Conservation (phyloP, 2,113 vertebrate species). For the Ascaphus truei region DNA sequence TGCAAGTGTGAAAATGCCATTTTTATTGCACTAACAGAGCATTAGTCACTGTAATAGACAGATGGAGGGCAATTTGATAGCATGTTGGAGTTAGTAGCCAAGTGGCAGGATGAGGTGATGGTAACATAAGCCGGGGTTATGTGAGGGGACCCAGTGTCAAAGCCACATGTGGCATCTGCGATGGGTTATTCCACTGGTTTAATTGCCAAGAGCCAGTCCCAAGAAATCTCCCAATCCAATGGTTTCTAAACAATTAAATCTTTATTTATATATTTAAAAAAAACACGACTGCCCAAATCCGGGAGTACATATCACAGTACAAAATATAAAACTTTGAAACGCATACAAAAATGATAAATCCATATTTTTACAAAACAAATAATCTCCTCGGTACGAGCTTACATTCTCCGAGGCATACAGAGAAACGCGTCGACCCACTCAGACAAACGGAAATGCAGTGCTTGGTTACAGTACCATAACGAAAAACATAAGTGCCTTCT, state of each 20-base stretch:
- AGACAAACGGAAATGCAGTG: constrained; percentile 24
- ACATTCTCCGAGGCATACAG: constrained; percentile 2
- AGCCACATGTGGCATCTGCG: too few species aligned
- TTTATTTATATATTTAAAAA: constrained; percentile 34
- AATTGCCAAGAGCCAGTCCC: constrained; percentile 19
- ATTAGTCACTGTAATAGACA: too few species aligned
- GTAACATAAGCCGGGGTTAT: neutral
- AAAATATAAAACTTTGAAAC: constrained; percentile 31
- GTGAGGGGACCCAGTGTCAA: neutral
- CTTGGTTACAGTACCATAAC: neutral
- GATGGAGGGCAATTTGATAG: too few species aligned
- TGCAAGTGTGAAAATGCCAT: too few species aligned
- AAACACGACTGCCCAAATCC: constrained; percentile 5
- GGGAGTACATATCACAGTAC: constrained; percentile 28
- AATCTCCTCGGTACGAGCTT: neutral
- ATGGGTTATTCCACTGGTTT: neutral
- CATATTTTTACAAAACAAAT: neutral
- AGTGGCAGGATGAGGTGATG: too few species aligned
- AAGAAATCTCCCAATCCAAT: constrained; percentile 8
- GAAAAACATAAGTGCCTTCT: constrained; percentile 8
- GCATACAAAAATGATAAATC: constrained; percentile 34
- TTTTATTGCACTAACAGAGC: too few species aligned
- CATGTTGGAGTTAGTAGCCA: too few species aligned
- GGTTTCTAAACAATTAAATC: neutral
- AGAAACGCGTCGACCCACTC: neutral